Evolutionary conservation across 2,888 invertebrate species (phyloP), one percentile per base, ranked within the genome.

Genomic region (Augochlorella aurata): DNA sequence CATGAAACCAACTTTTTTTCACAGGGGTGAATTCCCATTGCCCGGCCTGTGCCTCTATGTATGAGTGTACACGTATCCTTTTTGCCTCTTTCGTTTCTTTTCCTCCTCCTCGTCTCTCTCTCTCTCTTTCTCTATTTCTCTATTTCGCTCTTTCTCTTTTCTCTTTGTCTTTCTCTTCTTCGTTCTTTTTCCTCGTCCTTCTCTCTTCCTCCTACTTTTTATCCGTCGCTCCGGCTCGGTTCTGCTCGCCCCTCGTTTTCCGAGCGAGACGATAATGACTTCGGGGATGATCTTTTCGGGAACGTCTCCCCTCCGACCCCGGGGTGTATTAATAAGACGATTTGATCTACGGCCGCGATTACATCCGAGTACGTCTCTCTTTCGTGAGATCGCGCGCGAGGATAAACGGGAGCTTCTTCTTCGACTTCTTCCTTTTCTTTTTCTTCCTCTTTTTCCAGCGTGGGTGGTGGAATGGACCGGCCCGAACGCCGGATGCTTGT

Each of bases 1-100:
- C 86, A 77, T 86, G 83, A 86, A 86, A 87, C 79, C 85, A 80
- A 86, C 86, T 87, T 81, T 84, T 49, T 82, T 88, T 85, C 84
- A 77, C 79, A 70, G 74, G 85, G 83, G 80, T 79, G 83, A 85
- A 87, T 88, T 85, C 85, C 79, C 84, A 83, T 81, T 79, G 83
- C 80, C 77, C 10, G 45, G 38, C n/a, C 74, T 63, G n/a, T 49
- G 38, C n/a, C 12, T 63, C 61, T 58, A 69, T 63, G 52, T 29
- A 63, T 67, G 49, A 38, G 61, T 7, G 70, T 63, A 54, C 71
- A 24, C 52, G 75, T 77, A 72, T 79, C 73, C 71, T 68, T 83
- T 83, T 72, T 49, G 50, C 61, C 67, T 79, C 44, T 65, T 44
- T n/a, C n/a, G 38, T 65, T 44, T 10, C 65, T 38, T 65, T 65